These are phyloP conservation scores for Enteromius anoplus DNA, from an alignment of 2,797 vertebrate genomes.

Conservation along the genomic window DNA sequence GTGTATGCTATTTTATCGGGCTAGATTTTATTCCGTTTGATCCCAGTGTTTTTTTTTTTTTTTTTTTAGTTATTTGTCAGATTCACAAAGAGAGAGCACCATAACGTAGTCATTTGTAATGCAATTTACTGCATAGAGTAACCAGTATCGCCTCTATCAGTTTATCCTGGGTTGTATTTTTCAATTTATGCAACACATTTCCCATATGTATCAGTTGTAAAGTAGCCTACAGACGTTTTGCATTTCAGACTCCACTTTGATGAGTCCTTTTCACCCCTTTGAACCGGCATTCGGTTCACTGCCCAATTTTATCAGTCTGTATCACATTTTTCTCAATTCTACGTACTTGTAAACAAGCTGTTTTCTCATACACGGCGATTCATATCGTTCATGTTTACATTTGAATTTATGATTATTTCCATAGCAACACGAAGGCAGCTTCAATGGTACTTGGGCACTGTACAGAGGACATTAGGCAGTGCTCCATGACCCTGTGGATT, in stretches of 20 bases:
- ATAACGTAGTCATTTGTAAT: conserved; percentile 50
- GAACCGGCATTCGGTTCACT: conserved; percentile 32
- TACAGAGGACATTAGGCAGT: conserved; percentile 32
- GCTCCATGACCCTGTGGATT: conserved; percentile 29
- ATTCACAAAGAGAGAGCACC: conserved; percentile 10
- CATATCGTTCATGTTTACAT: conserved; percentile 48
- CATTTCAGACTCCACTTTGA: conserved; percentile 37
- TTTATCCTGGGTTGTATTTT: conserved; percentile 42
- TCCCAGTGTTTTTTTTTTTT: not conserved
- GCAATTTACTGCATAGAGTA: conserved; percentile 40
- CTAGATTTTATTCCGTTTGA: conserved; percentile 12
- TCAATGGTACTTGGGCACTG: conserved; percentile 34
- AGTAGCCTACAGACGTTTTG: conserved; percentile 26
- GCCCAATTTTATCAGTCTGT: conserved; percentile 7
- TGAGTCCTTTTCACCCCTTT: not conserved
- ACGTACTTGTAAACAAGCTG: conserved; percentile 9
- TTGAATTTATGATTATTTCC: conserved; percentile 36
- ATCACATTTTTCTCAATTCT: conserved; percentile 32
- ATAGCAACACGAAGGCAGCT: conserved; percentile 46
- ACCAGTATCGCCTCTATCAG: conserved; percentile 27
- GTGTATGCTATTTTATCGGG: not conserved
- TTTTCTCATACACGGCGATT: conserved; percentile 26
- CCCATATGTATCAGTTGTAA: conserved; percentile 26
- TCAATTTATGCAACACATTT: conserved; percentile 49
- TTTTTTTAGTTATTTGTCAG: not conserved